A percentile compares a stretch with the other conserved stretches of the same genome.
Conservation (phyloP, 2,888 invertebrate genomes). For the Sphaeridia pumilis region DNA sequence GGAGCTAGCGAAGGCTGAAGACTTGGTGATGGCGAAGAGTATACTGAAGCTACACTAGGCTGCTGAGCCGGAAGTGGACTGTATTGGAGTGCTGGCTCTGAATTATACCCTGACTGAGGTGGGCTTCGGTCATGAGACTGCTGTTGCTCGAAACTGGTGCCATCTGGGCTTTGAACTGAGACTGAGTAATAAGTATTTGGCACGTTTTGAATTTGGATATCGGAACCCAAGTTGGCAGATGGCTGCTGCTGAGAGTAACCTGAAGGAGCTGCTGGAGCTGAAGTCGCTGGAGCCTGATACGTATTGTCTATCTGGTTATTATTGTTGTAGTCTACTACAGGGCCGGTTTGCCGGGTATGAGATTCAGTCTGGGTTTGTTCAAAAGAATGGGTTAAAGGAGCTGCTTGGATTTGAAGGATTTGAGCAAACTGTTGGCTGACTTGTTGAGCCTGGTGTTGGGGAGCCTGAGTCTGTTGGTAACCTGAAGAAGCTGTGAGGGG, state of each 20-base stretch:
- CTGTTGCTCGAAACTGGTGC: conserved; percentile 1
- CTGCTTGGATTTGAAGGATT: conserved; percentile 8
- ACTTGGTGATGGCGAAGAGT: background rate
- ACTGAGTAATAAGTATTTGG: conserved; percentile 14
- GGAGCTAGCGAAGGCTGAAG: no score
- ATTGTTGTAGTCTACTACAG: background rate
- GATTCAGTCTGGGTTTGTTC: conserved; percentile 11
- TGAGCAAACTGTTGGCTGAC: no score
- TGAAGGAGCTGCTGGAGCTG: background rate
- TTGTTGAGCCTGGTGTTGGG: conserved; percentile 1
- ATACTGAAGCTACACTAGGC: no score
- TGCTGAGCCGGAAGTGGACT: no score
- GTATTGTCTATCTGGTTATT: conserved; percentile 6
- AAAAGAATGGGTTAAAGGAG: conserved; percentile 10
- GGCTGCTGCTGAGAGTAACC: background rate
- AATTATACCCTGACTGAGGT: no score
- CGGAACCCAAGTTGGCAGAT: background rate
- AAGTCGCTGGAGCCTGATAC: background rate
- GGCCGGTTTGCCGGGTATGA: background rate
- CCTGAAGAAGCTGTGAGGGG: conserved; percentile 3
- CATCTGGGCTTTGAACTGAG: conserved; percentile 9
- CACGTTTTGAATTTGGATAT: conserved; percentile 13
- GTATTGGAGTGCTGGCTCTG: no score
- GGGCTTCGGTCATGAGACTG: no score
- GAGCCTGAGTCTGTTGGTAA: conserved; percentile 1